Conservation (phyloP, 2,888 invertebrate genomes). For the Schizotus pectinicornis region DNA sequence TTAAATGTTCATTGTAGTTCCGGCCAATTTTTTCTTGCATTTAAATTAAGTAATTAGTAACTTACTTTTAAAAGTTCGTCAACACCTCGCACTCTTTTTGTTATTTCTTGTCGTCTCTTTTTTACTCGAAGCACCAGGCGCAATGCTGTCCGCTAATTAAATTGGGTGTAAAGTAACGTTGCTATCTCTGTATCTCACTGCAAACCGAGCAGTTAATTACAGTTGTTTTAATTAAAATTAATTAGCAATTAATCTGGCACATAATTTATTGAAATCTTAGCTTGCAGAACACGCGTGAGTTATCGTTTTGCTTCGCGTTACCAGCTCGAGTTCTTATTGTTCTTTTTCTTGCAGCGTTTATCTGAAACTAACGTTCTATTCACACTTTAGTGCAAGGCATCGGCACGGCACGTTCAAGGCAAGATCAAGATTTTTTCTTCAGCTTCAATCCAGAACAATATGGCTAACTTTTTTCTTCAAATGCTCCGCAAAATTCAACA, state of each 20-base stretch:
- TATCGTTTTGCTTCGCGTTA: not conserved
- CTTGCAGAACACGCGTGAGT: conserved; percentile 5
- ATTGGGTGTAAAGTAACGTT: conserved; percentile 19
- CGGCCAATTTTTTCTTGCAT: too few species aligned
- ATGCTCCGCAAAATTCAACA: too few species aligned
- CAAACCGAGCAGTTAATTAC: conserved; percentile 37
- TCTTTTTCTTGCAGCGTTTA: not conserved
- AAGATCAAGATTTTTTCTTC: too few species aligned
- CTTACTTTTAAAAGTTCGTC: too few species aligned
- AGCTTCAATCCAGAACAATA: too few species aligned
- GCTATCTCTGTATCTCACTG: conserved; percentile 1
- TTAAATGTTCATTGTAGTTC: too few species aligned
- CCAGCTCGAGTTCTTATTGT: conserved; percentile 11
- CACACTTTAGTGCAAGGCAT: too few species aligned
- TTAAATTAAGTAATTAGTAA: too few species aligned
- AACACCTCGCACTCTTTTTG: not conserved
- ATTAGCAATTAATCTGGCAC: conserved; percentile 43
- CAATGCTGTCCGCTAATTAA: not conserved
- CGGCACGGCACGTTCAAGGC: too few species aligned
- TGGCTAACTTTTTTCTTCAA: too few species aligned
- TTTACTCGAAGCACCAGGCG: not conserved
- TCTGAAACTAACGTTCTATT: not conserved
- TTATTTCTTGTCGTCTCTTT: not conserved
- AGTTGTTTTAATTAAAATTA: conserved; percentile 46
- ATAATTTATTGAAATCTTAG: conserved; percentile 24